These are phyloP conservation scores for Saccopteryx leptura DNA, from an alignment of 2,113 vertebrate genomes.

Conservation along the genomic window DNA sequence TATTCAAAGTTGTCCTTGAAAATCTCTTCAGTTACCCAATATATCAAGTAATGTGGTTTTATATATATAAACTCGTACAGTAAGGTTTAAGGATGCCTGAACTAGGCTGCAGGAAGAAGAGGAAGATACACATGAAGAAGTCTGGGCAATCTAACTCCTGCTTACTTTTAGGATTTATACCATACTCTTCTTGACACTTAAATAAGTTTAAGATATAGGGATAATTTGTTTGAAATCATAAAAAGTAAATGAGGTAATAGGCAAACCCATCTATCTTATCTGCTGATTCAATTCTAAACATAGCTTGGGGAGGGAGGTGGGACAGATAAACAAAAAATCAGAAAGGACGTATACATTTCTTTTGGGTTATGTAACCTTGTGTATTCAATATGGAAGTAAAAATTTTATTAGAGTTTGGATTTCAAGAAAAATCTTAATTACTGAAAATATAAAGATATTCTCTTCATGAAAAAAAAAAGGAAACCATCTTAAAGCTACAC, in stretches of 20 bases:
- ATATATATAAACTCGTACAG: not conserved
- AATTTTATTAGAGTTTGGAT: conserved; percentile 24
- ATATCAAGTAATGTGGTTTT: not conserved
- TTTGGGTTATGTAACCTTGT: not conserved
- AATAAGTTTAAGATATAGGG: not conserved
- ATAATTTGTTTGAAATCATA: not conserved
- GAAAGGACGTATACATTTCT: not conserved
- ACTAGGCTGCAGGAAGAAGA: not conserved
- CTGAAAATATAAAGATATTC: conserved; percentile 39
- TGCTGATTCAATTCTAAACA: not conserved
- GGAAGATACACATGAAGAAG: not conserved
- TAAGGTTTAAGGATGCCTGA: not conserved
- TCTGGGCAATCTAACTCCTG: not conserved
- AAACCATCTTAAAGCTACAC: conserved; percentile 34
- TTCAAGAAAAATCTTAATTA: conserved; percentile 57
- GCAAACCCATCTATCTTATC: not conserved
- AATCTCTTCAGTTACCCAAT: not conserved
- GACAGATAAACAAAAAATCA: not conserved
- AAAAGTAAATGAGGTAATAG: not conserved
- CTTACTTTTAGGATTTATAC: not conserved
- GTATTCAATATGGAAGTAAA: conserved; percentile 54
- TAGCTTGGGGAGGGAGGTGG: not conserved
- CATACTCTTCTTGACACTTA: not conserved
- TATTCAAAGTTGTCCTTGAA: conserved; percentile 13
- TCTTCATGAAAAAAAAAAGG: conserved; percentile 11